A percentile compares a stretch with the other conserved stretches of the same genome.
phyloP scores from a whole-genome alignment of 1,140 invertebrate genomes.

The Cydia splendana region DNA sequence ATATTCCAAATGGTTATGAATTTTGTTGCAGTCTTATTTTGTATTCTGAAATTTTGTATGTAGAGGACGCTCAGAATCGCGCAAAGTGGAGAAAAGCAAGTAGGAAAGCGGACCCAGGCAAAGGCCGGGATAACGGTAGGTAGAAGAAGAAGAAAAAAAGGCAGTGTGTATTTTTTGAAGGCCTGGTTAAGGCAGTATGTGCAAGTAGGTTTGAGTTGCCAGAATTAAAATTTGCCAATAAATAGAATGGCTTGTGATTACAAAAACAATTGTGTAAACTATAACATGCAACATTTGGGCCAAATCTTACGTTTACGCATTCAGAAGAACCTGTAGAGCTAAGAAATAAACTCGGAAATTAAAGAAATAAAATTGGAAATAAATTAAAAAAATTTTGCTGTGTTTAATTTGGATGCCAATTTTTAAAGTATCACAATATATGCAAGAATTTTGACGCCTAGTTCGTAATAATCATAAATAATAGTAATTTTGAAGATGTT shows the following conservation, averaged over 20 bases:
- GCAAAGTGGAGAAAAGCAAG: too few relatives aligned
- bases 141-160: too few relatives aligned
- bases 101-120: too few relatives aligned
- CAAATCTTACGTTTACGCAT: neutral
- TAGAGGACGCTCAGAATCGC: too few relatives aligned
- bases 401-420: neutral
- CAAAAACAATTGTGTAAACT: neutral
- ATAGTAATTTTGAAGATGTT: conserved; percentile 14
- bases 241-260: neutral
- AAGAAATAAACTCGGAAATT: conserved; percentile 24
- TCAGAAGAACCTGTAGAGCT: conserved; percentile 10
- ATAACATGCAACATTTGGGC: neutral
- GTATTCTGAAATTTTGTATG: too few relatives aligned
- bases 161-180: too few relatives aligned
- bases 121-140: too few relatives aligned
- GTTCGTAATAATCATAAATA: neutral
- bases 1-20: neutral
- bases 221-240: neutral
- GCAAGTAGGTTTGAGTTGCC: neutral
- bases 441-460: conserved; percentile 1
- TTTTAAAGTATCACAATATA: neutral
- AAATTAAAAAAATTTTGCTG: neutral
- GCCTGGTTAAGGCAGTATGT: neutral
- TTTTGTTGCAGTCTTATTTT: neutral
- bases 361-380: conserved; percentile 10